A percentile compares a stretch with the other conserved stretches of the same genome.
Evolutionary conservation across 2,888 invertebrate genomes (phyloP).

Genomic region (Apeira syringaria): DNA sequence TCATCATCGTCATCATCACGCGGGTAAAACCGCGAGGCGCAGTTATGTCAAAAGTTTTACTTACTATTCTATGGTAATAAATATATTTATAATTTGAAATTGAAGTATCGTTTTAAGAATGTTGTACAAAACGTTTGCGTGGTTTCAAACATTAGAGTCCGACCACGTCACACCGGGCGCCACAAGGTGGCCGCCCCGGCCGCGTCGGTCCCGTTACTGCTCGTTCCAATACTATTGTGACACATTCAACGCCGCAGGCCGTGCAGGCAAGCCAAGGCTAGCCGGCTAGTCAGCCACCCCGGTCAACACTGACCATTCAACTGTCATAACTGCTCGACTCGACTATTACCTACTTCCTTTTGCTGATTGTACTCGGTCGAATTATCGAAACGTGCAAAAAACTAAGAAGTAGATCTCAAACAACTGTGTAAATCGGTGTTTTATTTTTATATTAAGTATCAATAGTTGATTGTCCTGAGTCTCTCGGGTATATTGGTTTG

Average conservation of each 20-base stretch:
- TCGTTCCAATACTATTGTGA: conserved; percentile 11
- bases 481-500: no score
- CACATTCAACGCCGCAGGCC: conserved; percentile 16
- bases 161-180: conserved; percentile 17
- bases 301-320: conserved; percentile 16
- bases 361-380: no score
- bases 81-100: no score
- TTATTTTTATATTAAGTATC: no score
- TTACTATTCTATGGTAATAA: no score
- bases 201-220: conserved; percentile 23
- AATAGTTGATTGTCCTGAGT: no score
- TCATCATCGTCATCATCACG: no score
- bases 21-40: no score
- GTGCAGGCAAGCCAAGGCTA: background rate
- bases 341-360: no score
- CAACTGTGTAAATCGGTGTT: no score
- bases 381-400: no score
- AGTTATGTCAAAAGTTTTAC: conserved; percentile 14
- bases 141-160: conserved; percentile 16
- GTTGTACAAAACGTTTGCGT: conserved; percentile 11
- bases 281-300: conserved; percentile 4
- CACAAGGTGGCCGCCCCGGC: conserved; percentile 13
- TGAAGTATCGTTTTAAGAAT: conserved; percentile 13
- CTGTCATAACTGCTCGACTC: conserved; percentile 16
- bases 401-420: no score